Evolutionary conservation across 2,888 invertebrate species (phyloP), one percentile per base, ranked within the genome.

Genomic region (Melanostoma mellinum): DNA sequence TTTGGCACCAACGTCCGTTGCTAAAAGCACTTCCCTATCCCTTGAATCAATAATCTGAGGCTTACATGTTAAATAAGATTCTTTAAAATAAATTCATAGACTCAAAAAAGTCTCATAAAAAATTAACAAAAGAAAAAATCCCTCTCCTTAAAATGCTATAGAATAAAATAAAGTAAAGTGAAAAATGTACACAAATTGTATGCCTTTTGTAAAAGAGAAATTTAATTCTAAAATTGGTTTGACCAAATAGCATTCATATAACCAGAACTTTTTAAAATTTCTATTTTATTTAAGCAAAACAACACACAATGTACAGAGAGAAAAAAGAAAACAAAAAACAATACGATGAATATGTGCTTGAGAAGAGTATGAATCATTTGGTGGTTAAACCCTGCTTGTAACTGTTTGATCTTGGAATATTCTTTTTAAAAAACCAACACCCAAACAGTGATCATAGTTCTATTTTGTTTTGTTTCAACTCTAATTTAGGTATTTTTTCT

Each of bases 321-420:
- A 20, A 20, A 4, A 55, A 55, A 6, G 4, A 20, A 65, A 58
- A 74, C 3, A 6, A 33, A 56, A 35, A 61, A 44, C 38, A 30
- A 35, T 56, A 35, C 30, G 36, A 10, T 36, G 3, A 30, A 40
- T 30, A 36, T 50, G 73, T 61, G 55, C 63, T 68, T 32, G 40
- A 58, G 10, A 61, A 56, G 77, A 78, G 73, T 69, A 69, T 78
- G 78, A 82, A 82, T 82, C 73, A 73, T 73, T 78, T 82, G 82
- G 82, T 78, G 78, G 68, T 50, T 82, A 82, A 55, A 67, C 42
- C 63, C 65, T n/a, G n/a, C n/a, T 44, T 20, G 46, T 61, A 78
- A 42, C 36, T 65, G 46, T 55, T 55, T 74, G 6, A 44, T 30
- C 46, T 33, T 58, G 20, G 3, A 36, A 32, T 68, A 42, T 50